Evolutionary conservation across 2,797 vertebrate genomes (phyloP), one percentile per base, ranked within the genome.

Genomic region (Muscicapa comitata): DNA sequence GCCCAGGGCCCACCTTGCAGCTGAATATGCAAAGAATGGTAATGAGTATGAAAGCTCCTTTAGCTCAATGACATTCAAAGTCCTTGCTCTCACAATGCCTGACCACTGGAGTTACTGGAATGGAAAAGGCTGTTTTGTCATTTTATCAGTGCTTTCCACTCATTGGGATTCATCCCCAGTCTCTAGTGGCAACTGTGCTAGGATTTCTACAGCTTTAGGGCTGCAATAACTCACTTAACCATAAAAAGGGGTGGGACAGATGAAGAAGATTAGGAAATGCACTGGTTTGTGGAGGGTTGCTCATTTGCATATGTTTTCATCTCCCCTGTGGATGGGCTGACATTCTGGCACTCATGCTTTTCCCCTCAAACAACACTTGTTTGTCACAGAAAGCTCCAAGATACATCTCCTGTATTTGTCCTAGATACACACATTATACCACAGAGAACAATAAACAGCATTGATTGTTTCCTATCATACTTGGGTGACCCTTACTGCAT

Each of bases 61-160:
- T 72, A 92, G 57, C 47, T 92, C 74, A 74, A 65, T 92, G 93
- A 89, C 94, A 83, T 96, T 96, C 86, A 86, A 82, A 94, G 83
- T 95, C 95, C 86, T 95, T 93, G 79, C 40, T 62, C 84, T 86
- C 94, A 91, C 83, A 94, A 48, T 65, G 78, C 68, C 84, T 96
- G 95, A 89, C 94, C 93, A 94, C 91, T 95, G 85, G 88, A 96
- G 84, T 94, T 80, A 94, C 91, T 96, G 93, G 87, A 93, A 91
- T 86, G 91, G 86, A 94, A 96, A 95, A 85, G 92, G 74, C 88
- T 93, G 58, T 92, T 95, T 78, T 94, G 92, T 93, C 82, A 93
- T 83, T 92, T 94, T 93, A 95, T 94, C 95, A 94, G 82, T 78
- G 53, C 37, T 87, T 95, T 86, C 81, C 47, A 80, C 68, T 94